phyloP scores from a whole-genome alignment of 1,140 invertebrate species.

The Drosophila chauvacae region DNA sequence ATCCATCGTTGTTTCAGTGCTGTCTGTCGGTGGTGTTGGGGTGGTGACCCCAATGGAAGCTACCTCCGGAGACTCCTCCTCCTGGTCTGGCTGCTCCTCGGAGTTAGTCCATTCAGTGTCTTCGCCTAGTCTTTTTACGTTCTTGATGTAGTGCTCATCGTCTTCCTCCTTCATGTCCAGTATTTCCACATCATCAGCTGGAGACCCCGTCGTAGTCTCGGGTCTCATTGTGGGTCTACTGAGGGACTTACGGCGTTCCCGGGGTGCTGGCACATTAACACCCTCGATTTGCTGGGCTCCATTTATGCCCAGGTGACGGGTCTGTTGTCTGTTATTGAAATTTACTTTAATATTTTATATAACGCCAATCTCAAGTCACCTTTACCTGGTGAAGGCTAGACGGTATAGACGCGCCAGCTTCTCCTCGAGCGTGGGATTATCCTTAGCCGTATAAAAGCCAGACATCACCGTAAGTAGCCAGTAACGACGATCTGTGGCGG shows the following conservation, averaged over 20 bases:
- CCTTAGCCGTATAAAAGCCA: slow-evolving; percentile 84
- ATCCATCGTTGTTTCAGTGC: slow-evolving; percentile 60
- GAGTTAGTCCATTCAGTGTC: slow-evolving; percentile 71
- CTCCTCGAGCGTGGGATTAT: slow-evolving; percentile 86
- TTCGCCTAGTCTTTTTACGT: slow-evolving; percentile 37
- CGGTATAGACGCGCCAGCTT: slow-evolving; percentile 88
- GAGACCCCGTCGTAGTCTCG: slow-evolving; percentile 42
- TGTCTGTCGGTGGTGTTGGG: neutral
- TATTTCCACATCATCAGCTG: slow-evolving; percentile 68
- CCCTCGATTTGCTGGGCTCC: slow-evolving; percentile 78
- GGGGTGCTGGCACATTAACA: slow-evolving; percentile 52
- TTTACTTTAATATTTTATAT: neutral
- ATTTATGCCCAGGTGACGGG: slow-evolving; percentile 88
- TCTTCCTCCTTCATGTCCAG: slow-evolving; percentile 65
- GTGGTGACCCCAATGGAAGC: slow-evolving; percentile 33
- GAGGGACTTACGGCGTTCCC: slow-evolving; percentile 66
- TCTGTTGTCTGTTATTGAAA: slow-evolving; percentile 87
- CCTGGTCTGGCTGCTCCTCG: slow-evolving; percentile 31
- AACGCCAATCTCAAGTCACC: neutral
- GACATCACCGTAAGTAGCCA: slow-evolving; percentile 91
- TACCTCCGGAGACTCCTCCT: slow-evolving; percentile 13
- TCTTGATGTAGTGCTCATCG: slow-evolving; percentile 58
- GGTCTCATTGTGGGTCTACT: slow-evolving; percentile 6
- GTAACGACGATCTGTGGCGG: slow-evolving; percentile 87
- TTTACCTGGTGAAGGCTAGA: slow-evolving; percentile 87